Conservation (phyloP, 2,888 invertebrate genomes). For the Monoplex corrugatus region DNA sequence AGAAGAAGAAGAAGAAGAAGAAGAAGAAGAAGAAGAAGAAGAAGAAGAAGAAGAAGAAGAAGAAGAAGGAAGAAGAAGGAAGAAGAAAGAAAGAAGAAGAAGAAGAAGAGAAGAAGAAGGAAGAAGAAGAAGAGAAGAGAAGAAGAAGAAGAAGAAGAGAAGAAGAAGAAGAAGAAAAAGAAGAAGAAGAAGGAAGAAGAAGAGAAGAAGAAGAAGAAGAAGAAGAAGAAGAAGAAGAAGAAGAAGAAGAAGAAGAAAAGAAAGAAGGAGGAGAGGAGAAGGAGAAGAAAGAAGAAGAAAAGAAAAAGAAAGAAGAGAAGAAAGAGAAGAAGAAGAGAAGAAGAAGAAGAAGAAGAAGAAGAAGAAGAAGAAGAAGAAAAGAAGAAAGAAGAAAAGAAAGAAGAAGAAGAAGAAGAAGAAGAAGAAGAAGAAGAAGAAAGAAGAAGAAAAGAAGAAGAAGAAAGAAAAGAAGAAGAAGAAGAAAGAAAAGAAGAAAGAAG, state of each 20-base stretch:
- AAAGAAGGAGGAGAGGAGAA: neutral
- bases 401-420: too few relatives aligned
- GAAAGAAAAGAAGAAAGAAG: too few relatives aligned
- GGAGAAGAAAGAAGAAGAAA: too few relatives aligned
- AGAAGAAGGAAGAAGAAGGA: conserved; percentile 23
- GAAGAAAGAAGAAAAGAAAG: too few relatives aligned
- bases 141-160: neutral
- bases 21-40: neutral
- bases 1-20: neutral
- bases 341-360: neutral
- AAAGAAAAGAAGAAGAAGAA: neutral
- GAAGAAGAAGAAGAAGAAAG: too few relatives aligned
- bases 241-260: too few relatives aligned
- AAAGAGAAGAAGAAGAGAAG: neutral
- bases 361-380: too few relatives aligned
- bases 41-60: neutral
- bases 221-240: neutral
- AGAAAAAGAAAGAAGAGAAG: neutral
- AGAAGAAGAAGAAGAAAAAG: neutral
- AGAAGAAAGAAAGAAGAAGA: neutral
- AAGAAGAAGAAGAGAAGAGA: neutral
- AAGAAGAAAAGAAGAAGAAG: neutral
- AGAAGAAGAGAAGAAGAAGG: neutral
- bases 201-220: neutral
- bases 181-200: neutral